Evolutionary conservation across 2,797 vertebrate genomes (phyloP).

Genomic region (Dryobates pubescens): DNA sequence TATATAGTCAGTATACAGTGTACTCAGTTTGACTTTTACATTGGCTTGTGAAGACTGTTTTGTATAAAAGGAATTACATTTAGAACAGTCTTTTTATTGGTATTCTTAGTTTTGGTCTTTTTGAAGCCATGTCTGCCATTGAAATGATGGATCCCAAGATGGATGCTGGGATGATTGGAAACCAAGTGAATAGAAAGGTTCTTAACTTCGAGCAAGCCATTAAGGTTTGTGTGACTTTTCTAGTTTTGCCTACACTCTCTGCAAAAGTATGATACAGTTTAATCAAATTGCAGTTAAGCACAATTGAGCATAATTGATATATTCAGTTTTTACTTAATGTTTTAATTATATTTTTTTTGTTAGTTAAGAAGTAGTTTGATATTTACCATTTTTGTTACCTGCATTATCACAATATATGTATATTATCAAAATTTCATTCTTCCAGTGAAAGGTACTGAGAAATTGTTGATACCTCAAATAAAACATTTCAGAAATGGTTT

Average conservation of each 20-base stretch:
- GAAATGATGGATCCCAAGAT: slow-evolving; percentile 99
- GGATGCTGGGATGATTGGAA: slow-evolving; percentile 99
- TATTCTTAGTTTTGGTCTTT: slow-evolving; percentile 91
- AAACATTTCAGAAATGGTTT: not conserved
- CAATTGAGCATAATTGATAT: not conserved
- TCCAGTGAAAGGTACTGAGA: not conserved
- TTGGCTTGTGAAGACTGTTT: not conserved
- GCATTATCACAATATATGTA: not conserved
- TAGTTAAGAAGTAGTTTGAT: not conserved
- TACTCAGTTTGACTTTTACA: not conserved
- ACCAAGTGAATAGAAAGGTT: slow-evolving; percentile 98
- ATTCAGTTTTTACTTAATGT: not conserved
- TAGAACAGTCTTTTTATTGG: not conserved
- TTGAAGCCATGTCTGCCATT: slow-evolving; percentile 99
- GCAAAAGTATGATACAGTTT: not conserved
- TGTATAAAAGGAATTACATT: not conserved
- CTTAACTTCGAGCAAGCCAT: slow-evolving; percentile 98
- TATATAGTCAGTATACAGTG: not conserved
- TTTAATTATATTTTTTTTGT: not conserved
- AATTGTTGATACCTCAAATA: not conserved
- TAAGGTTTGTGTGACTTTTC: slow-evolving; percentile 82
- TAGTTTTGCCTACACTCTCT: slow-evolving; percentile 33
- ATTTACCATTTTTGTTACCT: not conserved
- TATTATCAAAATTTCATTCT: not conserved
- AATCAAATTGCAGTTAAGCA: not conserved